phyloP scores from a whole-genome alignment of 2,888 invertebrate genomes.

The Eupeodes luniger region DNA sequence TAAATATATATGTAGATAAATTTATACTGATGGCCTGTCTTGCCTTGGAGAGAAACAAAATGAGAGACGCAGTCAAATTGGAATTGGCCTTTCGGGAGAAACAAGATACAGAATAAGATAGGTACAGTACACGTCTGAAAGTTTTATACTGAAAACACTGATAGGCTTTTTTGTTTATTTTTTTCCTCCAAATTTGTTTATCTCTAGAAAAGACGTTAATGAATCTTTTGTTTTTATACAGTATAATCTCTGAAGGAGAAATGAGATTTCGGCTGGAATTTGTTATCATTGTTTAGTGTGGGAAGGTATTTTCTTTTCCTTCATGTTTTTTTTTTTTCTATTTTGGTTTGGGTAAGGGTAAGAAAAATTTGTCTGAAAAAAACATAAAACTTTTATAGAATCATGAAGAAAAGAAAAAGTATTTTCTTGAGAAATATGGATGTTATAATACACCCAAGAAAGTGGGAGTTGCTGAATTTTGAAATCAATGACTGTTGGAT shows the following conservation, averaged over 20 bases:
- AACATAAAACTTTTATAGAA: slow-evolving; percentile 27
- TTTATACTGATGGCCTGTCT: slow-evolving; percentile 22
- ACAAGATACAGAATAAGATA: neutral
- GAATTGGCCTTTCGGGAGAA: slow-evolving; percentile 32
- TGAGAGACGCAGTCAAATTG: slow-evolving; percentile 19
- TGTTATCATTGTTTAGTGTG: neutral
- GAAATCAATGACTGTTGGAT: too few relatives aligned
- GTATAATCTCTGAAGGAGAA: slow-evolving; percentile 18
- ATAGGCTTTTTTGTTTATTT: slow-evolving; percentile 11
- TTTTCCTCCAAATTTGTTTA: slow-evolving; percentile 7
- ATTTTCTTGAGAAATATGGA: neutral
- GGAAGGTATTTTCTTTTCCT: neutral
- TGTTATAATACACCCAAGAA: too few relatives aligned
- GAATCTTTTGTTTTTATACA: slow-evolving; percentile 25
- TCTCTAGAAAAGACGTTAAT: slow-evolving; percentile 14
- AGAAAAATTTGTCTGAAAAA: neutral
- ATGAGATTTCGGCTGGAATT: neutral
- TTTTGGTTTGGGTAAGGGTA: neutral
- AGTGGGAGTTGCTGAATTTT: too few relatives aligned
- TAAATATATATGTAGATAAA: neutral
- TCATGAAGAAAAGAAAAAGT: neutral
- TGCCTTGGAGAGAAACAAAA: neutral
- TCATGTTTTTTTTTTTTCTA: neutral
- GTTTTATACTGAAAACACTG: slow-evolving; percentile 27
- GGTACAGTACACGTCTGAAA: slow-evolving; percentile 30